Conservation (phyloP, 2,113 vertebrate species). For the Nycticorax nycticorax region DNA sequence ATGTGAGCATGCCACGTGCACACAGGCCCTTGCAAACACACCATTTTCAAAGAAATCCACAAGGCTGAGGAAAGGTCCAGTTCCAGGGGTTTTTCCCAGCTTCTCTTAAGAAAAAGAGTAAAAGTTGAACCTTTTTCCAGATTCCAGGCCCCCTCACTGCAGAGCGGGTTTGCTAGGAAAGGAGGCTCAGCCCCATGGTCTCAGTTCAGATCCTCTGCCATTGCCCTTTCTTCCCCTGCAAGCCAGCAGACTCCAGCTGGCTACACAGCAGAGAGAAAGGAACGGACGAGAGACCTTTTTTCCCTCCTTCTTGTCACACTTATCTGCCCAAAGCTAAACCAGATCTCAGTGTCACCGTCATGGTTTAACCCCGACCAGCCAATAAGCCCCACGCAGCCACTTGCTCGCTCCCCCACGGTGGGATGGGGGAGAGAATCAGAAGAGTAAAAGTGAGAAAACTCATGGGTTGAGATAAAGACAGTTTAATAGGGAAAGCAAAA, state of each 20-base stretch:
- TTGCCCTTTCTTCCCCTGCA: background rate
- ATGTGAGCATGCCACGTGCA: rapidly evolving
- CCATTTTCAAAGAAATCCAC: background rate
- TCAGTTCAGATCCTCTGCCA: background rate
- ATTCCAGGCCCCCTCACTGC: background rate
- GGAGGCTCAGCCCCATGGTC: background rate
- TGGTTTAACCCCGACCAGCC: too few relatives aligned
- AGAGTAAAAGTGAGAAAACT: too few relatives aligned
- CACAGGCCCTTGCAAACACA: rapidly evolving
- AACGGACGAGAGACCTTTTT: background rate
- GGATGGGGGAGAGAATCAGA: too few relatives aligned
- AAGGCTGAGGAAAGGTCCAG: background rate
- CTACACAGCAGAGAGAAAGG: background rate
- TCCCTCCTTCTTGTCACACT: background rate
- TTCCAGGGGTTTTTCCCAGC: background rate
- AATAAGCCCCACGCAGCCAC: too few relatives aligned
- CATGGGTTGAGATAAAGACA: too few relatives aligned
- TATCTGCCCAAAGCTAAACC: constrained; percentile 1
- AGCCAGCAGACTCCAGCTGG: background rate
- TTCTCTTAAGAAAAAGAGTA: background rate
- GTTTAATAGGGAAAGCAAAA: too few relatives aligned
- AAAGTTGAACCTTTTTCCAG: background rate
- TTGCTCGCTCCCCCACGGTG: too few relatives aligned
- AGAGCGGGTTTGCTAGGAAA: background rate
- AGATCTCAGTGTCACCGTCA: background rate